Evolutionary conservation across 2,797 vertebrate genomes (phyloP).

Genomic region (Spinibarbus caldwelli): DNA sequence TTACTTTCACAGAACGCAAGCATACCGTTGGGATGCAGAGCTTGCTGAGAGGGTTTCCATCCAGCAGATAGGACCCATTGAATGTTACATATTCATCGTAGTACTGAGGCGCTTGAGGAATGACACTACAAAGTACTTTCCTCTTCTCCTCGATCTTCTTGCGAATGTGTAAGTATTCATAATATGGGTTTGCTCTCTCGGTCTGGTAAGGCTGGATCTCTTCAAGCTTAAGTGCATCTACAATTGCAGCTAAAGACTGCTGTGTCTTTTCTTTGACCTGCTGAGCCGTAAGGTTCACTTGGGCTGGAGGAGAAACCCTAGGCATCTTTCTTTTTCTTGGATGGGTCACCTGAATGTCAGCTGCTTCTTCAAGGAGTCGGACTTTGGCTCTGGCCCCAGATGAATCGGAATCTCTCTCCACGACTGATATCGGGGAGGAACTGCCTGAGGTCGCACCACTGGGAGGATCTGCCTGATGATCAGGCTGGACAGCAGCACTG

Average conservation of each 20-base stretch:
- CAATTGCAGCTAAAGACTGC: constrained; percentile 93
- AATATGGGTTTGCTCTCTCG: constrained; percentile 97
- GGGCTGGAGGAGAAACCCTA: constrained; percentile 80
- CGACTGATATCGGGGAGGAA: constrained; percentile 72
- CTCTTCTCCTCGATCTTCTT: constrained; percentile 98
- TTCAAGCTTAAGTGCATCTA: constrained; percentile 96
- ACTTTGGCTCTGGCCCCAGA: constrained; percentile 83
- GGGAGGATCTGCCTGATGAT: constrained; percentile 76
- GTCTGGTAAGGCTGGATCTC: constrained; percentile 98
- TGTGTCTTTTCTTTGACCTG: constrained; percentile 92
- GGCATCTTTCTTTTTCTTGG: constrained; percentile 96
- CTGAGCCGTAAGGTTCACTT: constrained; percentile 77
- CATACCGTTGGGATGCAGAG: constrained; percentile 98
- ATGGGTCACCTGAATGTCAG: constrained; percentile 87
- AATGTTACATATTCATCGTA: constrained; percentile 99
- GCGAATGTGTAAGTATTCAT: constrained; percentile 97
- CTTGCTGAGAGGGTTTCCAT: constrained; percentile 98
- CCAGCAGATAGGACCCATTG: constrained; percentile 96
- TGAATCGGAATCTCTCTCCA: constrained; percentile 86
- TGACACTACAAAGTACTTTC: constrained; percentile 95
- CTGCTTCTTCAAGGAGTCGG: constrained; percentile 86
- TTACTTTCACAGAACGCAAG: constrained; percentile 50
- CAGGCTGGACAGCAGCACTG: constrained; percentile 59
- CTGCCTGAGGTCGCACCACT: constrained; percentile 80
- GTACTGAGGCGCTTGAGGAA: constrained; percentile 98